Evolutionary conservation across 1,140 invertebrate genomes (phyloP), one percentile per base, ranked within the genome.

Genomic region (Eumeta japonica): DNA sequence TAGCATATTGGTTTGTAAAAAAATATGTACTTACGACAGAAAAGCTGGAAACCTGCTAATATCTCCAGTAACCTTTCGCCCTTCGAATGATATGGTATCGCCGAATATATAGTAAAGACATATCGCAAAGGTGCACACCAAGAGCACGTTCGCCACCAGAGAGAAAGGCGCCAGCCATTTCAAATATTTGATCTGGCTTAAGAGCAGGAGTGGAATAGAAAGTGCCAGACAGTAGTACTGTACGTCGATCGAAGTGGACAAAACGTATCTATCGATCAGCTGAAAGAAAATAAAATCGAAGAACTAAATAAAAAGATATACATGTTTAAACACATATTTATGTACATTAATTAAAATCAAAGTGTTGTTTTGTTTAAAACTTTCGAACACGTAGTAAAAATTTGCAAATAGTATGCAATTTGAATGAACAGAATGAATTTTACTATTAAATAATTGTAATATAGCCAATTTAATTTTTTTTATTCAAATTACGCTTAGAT

Each of bases 131-230:
- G 84, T 84, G 4, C 79, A 55, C 3, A 87, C 66, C 45, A 90
- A 82, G 28, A 83, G 80, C 3, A 82, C 32, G 41, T 89, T 89
- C 2, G 87, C 87, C 10, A 85, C 44, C 4, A 82, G 71, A 0
- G 87, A 89, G 52, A 89, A 85, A 1, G 86, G 87, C 3, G 88
- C 85, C 37, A 90, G 53, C 52, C 80, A 84, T 50, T 86, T 88
- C 10, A 90, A 68, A 50, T 85, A 79, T 39, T 85, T 71, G 32
- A 89, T 81, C 48, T 86, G 83, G 3, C 79, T 78, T 32, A 85
- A 66, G 0, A 83, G 38, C 16, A 84, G 54, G 12, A 86, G 58
- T 0, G 82, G 81, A 1, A 84, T 58, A n/a, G 84, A 55, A 9
- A 86, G 41, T 4, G 83, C 61, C 0, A 83, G 43, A 43, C 85